A percentile compares a stretch with the other conserved stretches of the same genome.
These are phyloP conservation scores for Mastomys natalensis DNA, from an alignment of 2,113 vertebrate species.

Conservation along the genomic window DNA sequence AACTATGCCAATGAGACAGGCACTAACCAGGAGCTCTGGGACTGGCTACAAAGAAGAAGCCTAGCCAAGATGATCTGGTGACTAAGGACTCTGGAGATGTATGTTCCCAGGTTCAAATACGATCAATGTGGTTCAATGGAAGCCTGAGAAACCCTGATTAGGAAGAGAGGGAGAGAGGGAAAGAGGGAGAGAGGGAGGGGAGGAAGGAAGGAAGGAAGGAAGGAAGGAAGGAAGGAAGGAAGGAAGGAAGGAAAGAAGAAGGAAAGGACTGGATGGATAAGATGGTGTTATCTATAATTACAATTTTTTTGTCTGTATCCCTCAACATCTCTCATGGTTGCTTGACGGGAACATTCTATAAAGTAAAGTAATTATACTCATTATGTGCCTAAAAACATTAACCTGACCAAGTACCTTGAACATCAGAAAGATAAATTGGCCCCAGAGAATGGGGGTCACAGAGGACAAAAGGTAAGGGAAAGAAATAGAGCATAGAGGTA, in stretches of 20 bases:
- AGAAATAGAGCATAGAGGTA: fast-evolving
- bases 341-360: not conserved
- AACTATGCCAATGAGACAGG: not conserved
- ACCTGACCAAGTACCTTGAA: not conserved
- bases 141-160: not conserved
- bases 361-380: not conserved
- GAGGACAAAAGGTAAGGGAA: not conserved
- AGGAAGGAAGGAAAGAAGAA: not conserved
- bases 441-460: not conserved
- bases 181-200: too few relatives aligned
- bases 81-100: not conserved
- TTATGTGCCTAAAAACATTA: not conserved
- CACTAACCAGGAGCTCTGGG: not conserved
- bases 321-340: not conserved
- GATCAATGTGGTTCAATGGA: not conserved
- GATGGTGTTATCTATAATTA: not conserved
- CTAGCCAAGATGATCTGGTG: too few relatives aligned
- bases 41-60: not conserved
- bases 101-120: not conserved
- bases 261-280: not conserved
- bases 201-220: too few relatives aligned
- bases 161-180: not conserved
- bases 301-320: not conserved
- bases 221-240: not conserved
- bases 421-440: not conserved